Percentiles rank a stretch among this genome's conserved stretches.
Conservation (phyloP, 2,113 vertebrate species). For the Aegotheles bennettii region DNA sequence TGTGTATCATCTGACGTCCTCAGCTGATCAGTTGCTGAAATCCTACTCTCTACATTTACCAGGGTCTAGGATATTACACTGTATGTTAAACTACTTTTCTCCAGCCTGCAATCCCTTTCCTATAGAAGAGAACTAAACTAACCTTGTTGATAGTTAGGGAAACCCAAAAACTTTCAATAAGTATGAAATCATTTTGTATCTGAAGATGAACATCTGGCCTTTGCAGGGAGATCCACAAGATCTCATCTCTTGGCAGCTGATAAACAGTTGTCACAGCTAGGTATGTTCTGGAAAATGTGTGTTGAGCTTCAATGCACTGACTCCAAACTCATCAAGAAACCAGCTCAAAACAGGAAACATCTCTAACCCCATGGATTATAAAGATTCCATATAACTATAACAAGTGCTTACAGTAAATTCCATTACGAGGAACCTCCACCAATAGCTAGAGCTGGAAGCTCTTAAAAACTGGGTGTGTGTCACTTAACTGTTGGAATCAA, state of each 20-base stretch:
- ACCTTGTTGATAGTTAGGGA: not conserved
- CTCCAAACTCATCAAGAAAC: not conserved
- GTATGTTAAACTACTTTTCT: slow-evolving; percentile 19
- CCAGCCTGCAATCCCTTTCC: not conserved
- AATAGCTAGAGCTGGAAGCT: not conserved
- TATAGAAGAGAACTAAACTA: not conserved
- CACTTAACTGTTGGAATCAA: not conserved
- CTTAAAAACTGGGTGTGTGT: not conserved
- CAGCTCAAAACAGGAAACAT: not conserved
- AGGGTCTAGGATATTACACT: slow-evolving; percentile 29
- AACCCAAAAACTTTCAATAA: not conserved
- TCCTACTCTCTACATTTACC: not conserved
- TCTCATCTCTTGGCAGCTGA: not conserved
- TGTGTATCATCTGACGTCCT: not conserved
- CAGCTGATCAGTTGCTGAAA: slow-evolving; percentile 29
- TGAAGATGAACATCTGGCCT: not conserved
- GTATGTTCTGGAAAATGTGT: not conserved
- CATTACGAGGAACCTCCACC: not conserved
- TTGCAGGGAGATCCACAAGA: not conserved
- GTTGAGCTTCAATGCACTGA: not conserved
- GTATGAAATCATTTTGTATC: not conserved
- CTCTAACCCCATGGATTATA: not conserved
- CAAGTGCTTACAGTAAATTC: slow-evolving; percentile 19
- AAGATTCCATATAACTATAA: not conserved
- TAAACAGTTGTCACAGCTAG: not conserved